Percentiles rank a stretch among this genome's conserved stretches.
Conservation (phyloP, 2,113 vertebrate species). For the Rhea pennata region DNA sequence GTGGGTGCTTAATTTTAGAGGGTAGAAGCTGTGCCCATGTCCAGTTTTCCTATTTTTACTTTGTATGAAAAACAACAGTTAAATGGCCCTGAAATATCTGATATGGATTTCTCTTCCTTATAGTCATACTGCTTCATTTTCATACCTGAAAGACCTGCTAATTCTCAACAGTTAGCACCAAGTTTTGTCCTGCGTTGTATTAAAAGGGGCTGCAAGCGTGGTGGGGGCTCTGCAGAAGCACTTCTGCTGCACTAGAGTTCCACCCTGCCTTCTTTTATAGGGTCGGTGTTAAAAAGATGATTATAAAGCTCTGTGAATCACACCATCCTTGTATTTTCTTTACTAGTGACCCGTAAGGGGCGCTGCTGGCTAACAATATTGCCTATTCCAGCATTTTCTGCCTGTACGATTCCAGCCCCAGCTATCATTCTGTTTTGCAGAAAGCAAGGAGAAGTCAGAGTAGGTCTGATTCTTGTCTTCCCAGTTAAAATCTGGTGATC, state of each 20-base stretch:
- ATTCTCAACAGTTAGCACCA: neutral
- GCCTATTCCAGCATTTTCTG: accelerated
- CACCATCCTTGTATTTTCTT: accelerated
- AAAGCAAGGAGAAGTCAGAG: neutral
- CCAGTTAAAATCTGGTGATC: neutral
- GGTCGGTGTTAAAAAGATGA: accelerated
- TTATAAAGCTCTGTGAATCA: accelerated
- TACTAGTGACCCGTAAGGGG: neutral
- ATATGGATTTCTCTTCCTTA: neutral
- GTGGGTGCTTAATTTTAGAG: neutral
- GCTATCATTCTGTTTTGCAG: neutral
- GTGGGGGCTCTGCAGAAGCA: neutral
- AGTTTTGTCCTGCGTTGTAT: neutral
- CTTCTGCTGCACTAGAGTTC: neutral
- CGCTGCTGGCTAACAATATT: neutral
- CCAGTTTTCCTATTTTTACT: neutral
- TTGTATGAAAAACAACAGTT: neutral
- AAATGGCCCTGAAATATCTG: neutral
- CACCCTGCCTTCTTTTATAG: neutral
- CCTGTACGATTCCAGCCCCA: neutral
- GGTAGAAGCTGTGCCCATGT: neutral
- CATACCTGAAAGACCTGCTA: neutral
- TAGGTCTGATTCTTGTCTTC: neutral
- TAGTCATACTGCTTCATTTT: neutral
- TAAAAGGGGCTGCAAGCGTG: constrained; percentile 1